A percentile compares a stretch with the other conserved stretches of the same genome.
Conservation (phyloP, 2,113 vertebrate genomes). For the Chionodraco myersi region DNA sequence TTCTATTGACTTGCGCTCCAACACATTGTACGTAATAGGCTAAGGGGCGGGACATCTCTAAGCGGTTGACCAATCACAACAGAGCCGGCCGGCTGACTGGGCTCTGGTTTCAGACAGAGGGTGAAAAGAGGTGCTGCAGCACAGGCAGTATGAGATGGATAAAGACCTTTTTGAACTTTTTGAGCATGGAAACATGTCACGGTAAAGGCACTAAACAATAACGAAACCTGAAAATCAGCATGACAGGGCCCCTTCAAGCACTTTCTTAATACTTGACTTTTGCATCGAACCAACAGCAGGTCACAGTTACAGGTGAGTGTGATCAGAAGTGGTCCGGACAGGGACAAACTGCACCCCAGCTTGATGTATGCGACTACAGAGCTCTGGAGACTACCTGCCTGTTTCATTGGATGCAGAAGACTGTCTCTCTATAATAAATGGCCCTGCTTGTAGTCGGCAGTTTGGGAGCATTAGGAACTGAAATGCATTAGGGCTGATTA, state of each 20-base stretch:
- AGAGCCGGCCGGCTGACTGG: too few species aligned
- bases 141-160: too few species aligned
- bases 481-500: conserved; percentile 82
- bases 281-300: conserved; percentile 22
- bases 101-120: too few species aligned
- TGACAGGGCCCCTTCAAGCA: not conserved
- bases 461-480: conserved; percentile 76
- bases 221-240: too few species aligned
- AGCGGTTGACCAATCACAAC: too few species aligned
- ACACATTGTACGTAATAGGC: too few species aligned
- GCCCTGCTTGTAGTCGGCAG: conserved; percentile 59
- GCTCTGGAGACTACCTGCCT: conserved; percentile 49
- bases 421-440: conserved; percentile 68
- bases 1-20: too few species aligned
- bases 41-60: too few species aligned
- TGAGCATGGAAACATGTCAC: too few species aligned
- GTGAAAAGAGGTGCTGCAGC: too few species aligned
- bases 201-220: too few species aligned
- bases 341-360: conserved; percentile 37
- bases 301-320: conserved; percentile 9
- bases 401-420: conserved; percentile 47
- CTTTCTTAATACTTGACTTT: not conserved
- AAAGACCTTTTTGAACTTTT: too few species aligned
- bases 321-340: conserved; percentile 46
- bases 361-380: conserved; percentile 48